Evolutionary conservation across 1,140 invertebrate genomes (phyloP).

Genomic region (Idris sp.): DNA sequence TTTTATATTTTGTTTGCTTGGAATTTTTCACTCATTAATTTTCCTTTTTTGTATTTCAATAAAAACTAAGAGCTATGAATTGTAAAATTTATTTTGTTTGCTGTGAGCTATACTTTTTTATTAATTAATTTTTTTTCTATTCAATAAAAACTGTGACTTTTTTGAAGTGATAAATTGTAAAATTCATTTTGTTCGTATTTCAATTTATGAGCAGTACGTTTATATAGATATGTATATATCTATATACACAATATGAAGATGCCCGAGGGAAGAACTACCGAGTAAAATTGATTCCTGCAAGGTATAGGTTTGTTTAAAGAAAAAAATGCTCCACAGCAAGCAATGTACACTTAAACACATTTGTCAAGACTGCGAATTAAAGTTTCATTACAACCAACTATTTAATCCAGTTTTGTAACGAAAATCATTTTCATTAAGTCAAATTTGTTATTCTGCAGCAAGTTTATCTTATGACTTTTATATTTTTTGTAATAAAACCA

Average conservation of each 20-base stretch:
- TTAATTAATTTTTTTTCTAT: too few species aligned
- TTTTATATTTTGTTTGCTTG: too few species aligned
- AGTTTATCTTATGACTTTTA: too few species aligned
- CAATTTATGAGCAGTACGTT: slow-evolving; percentile 15
- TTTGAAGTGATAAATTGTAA: slow-evolving; percentile 6
- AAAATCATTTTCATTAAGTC: slow-evolving; percentile 39
- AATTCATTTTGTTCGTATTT: slow-evolving; percentile 26
- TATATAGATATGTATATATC: too few species aligned
- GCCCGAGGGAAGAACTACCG: slow-evolving; percentile 24
- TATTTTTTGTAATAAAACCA: too few species aligned
- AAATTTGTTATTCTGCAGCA: too few species aligned
- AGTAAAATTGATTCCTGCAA: slow-evolving; percentile 46
- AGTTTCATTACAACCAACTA: slow-evolving; percentile 40
- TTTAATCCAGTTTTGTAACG: slow-evolving; percentile 17
- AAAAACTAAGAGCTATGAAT: too few species aligned
- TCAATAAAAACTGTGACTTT: background rate
- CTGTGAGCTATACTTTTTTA: too few species aligned
- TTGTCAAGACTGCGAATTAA: slow-evolving; percentile 27
- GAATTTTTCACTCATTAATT: too few species aligned
- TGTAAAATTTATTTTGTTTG: too few species aligned
- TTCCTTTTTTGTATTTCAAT: too few species aligned
- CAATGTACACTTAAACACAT: slow-evolving; percentile 27
- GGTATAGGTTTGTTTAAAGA: slow-evolving; percentile 39
- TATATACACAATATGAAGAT: slow-evolving; percentile 28
- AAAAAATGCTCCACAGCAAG: slow-evolving; percentile 21